A percentile compares a stretch with the other conserved stretches of the same genome.
Conservation (phyloP, 2,888 invertebrate genomes). For the Plemyria rubiginata region DNA sequence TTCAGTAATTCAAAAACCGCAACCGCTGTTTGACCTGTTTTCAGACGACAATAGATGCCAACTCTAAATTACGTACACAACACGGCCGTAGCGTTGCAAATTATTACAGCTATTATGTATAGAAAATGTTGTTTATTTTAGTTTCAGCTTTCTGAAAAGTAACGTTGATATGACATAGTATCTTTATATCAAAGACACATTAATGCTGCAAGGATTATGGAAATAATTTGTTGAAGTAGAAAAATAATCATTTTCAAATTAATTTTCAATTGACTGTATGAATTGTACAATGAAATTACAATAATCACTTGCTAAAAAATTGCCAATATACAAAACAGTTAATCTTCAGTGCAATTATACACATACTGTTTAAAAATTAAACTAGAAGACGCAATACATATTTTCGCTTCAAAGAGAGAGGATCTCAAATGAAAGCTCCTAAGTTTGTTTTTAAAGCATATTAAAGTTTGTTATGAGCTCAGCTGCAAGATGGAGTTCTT, state of each 20-base stretch:
- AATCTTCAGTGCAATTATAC: no score
- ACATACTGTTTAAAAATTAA: no score
- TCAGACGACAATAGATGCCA: constrained; percentile 33
- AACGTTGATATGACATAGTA: not conserved
- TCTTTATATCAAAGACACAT: no score
- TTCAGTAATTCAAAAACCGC: constrained; percentile 37
- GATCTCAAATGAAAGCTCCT: constrained; percentile 4
- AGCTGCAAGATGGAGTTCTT: constrained; percentile 26
- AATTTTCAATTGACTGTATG: no score
- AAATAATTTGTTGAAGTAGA: no score
- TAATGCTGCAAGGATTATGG: no score
- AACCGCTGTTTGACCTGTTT: constrained; percentile 37
- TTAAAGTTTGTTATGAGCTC: constrained; percentile 20
- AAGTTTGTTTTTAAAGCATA: constrained; percentile 11
- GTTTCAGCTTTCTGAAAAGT: constrained; percentile 1
- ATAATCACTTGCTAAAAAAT: no score
- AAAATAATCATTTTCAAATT: no score
- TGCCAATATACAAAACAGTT: no score
- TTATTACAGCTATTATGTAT: constrained; percentile 33
- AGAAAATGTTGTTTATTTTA: constrained; percentile 19
- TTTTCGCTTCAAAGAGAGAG: not conserved
- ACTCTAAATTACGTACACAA: constrained; percentile 35
- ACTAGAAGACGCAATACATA: not conserved
- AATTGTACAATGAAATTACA: no score
- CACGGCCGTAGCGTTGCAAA: constrained; percentile 29